A percentile compares a stretch with the other conserved stretches of the same genome.
Conservation (phyloP, 2,797 vertebrate genomes). For the Myotis pilosus region DNA sequence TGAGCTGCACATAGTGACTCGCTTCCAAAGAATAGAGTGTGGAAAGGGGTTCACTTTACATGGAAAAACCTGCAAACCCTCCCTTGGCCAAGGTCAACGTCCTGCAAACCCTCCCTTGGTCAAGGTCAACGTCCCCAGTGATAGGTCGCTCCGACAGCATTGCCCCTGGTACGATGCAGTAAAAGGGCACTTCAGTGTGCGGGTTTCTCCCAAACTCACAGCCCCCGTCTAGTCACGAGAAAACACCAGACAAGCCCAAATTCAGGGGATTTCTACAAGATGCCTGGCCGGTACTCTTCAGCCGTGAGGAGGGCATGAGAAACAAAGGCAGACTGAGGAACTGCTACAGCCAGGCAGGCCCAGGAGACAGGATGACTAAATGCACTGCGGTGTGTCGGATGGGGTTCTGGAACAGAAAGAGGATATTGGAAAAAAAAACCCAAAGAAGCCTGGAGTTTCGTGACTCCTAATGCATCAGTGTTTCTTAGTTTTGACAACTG, state of each 20-base stretch:
- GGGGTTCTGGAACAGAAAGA: background rate
- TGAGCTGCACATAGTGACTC: accelerated
- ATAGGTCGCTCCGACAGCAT: background rate
- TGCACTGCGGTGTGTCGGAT: background rate
- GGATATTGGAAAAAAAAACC: background rate
- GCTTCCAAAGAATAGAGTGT: background rate
- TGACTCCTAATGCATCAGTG: background rate
- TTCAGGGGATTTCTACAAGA: background rate
- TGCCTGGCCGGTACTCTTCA: background rate
- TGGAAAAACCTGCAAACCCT: background rate
- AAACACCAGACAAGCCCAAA: background rate
- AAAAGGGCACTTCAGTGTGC: background rate
- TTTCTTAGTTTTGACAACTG: background rate
- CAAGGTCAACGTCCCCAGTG: background rate
- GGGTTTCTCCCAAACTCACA: background rate
- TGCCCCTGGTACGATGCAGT: accelerated
- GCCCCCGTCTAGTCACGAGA: background rate
- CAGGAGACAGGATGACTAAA: background rate
- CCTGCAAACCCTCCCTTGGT: background rate
- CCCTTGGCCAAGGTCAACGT: background rate
- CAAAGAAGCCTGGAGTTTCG: background rate
- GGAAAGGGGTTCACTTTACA: background rate
- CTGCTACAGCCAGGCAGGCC: background rate
- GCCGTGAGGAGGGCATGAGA: background rate
- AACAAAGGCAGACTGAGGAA: background rate